phyloP scores from a whole-genome alignment of 2,888 invertebrate species.

The Euzetes globulus region DNA sequence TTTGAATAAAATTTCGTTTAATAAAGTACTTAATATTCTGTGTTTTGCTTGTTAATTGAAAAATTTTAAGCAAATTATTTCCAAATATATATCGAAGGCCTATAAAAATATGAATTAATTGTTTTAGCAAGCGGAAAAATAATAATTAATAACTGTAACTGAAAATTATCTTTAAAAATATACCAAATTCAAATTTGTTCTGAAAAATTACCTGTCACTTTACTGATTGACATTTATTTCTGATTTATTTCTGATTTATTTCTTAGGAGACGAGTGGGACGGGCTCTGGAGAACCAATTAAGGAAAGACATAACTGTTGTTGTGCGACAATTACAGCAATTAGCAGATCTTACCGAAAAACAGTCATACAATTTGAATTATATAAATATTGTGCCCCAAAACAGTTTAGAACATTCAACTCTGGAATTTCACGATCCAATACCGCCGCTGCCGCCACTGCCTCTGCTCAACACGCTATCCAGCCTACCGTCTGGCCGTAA shows the following conservation, averaged over 20 bases:
- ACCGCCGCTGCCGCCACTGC: constrained; percentile 10
- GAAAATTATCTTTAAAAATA: no score
- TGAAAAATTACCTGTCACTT: no score
- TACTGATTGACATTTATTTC: no score
- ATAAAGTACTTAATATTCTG: no score
- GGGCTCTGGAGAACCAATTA: constrained; percentile 22
- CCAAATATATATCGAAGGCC: no score
- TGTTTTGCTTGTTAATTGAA: no score
- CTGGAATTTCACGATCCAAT: constrained; percentile 13
- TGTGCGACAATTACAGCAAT: constrained; percentile 15
- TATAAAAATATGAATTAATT: no score
- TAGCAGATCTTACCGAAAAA: constrained; percentile 5
- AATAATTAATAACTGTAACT: no score
- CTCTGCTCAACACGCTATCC: background rate
- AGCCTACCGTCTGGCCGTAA: background rate
- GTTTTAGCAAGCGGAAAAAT: no score
- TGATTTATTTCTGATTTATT: background rate
- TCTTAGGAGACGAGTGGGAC: constrained; percentile 11
- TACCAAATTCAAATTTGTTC: no score
- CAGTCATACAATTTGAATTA: constrained; percentile 20
- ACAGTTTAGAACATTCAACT: constrained; percentile 14
- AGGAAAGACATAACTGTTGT: constrained; percentile 16
- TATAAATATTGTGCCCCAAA: constrained; percentile 21
- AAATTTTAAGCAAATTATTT: no score
- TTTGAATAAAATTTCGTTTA: no score